phyloP scores from a whole-genome alignment of 2,797 vertebrate species.

The Sebastes iracundus region DNA sequence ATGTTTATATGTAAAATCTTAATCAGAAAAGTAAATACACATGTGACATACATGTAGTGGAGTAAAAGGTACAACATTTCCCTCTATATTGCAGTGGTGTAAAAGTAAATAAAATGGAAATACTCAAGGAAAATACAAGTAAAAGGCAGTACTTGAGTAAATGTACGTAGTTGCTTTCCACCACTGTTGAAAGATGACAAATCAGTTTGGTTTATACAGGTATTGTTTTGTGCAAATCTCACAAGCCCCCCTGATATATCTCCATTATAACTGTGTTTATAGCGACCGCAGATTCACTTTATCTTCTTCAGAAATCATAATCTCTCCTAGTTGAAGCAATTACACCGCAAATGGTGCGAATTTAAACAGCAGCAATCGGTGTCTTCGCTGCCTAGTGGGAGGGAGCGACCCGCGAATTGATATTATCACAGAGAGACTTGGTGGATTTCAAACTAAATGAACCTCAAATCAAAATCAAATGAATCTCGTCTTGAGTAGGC shows the following conservation, averaged over 20 bases:
- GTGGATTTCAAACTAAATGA: conserved; percentile 64
- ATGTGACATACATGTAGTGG: not conserved
- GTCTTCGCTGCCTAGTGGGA: conserved; percentile 41
- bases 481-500: conserved; percentile 51
- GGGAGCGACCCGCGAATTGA: conserved; percentile 48
- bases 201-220: not conserved
- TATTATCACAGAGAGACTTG: conserved; percentile 49
- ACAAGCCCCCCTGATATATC: conserved; percentile 7
- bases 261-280: conserved; percentile 33
- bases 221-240: conserved; percentile 1
- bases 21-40: not conserved
- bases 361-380: conserved; percentile 45
- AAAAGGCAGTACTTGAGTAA: not conserved
- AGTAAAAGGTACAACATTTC: not conserved
- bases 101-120: not conserved
- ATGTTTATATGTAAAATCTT: not conserved
- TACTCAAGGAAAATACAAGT: no score
- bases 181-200: not conserved
- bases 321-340: conserved; percentile 59
- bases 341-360: conserved; percentile 51
- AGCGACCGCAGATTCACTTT: conserved; percentile 22
- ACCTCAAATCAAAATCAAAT: conserved; percentile 71
- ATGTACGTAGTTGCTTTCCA: not conserved
- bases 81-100: not conserved
- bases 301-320: conserved; percentile 52